Base-by-base conservation (phyloP, 2,888 invertebrate genomes). In the Sylvicola fuscatus region DNA sequence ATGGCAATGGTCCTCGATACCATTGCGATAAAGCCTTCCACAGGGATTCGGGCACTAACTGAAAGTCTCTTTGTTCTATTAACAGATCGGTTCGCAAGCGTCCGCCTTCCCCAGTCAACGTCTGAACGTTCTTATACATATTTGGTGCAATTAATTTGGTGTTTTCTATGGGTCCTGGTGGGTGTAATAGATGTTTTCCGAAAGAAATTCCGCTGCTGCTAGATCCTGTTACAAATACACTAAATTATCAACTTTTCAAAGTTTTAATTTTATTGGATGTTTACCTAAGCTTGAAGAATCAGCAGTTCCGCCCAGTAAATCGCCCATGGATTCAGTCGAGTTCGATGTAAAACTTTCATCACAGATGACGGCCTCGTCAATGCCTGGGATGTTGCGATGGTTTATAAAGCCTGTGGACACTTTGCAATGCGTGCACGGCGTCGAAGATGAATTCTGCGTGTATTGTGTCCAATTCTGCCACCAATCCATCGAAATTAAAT, bases 101-200 rank as follows among this genome's bases (percentile, higher is more conserved):
- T 0, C 87, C 87, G 42, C 87, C 89, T 63, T 90, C 90, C 36
- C 83, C 83, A 3, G 89, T 90, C 42, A 89, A 60, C 2, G 81
- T 76, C 31, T 70, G 66, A 14, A 76, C 70, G 62, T 65, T 76
- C 60, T 78, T 74, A 43, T 65, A 65, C 6, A 64, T 57, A 47
- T 69, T 66, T 30, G 66, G 64, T 6, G 70, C 69, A 5, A 82
- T 65, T 39, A 87, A 61, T 35, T 65, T 65, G 39, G 70, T 65
- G 58, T 86, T 87, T 52, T 83, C 80, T 36, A 84, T 76, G 32
- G 76, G 72, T 1, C 79, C 78, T 1, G 82, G 82, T 41, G 61
- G 54, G 36, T 51, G 40, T 13, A 58, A 58, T 4, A 56, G 54
- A 3, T 59, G 61, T 27, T 63, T 61, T 37, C 70, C 68, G 8